Evolutionary conservation across 2,888 invertebrate genomes (phyloP), one percentile per base, ranked within the genome.

Genomic region (Himalopsyche japonica): DNA sequence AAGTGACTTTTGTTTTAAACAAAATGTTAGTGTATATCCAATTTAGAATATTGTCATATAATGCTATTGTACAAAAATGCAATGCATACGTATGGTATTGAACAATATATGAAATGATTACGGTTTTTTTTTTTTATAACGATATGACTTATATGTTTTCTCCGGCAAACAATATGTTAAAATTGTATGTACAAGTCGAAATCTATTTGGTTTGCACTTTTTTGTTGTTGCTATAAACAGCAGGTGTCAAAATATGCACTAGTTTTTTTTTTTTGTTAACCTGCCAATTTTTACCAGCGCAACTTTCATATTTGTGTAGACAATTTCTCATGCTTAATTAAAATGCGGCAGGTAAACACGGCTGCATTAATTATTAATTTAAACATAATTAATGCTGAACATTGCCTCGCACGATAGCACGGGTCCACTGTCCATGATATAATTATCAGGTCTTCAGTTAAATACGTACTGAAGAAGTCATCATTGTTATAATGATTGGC

Each of bases 291-390:
- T 49, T 80, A 24, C 80, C 24, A 24, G 32, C 24, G 12, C 80
- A 80, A 80, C 80, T 80, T 80, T 80, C 80, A 80, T 80, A 49
- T 80, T 80, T 80, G 27, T 20, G 34, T 32, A 48, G 48, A 24
- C 24, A 27, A 48, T 79, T 37, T 34, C n/a, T 57, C 57, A 57
- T 57, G 57, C 43, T 79, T 43, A 79, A 48, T 43, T 43, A 37
- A 79, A 43, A 43, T 34, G 47, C n/a, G 37, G 30, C 43, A 49
- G 32, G n/a, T n/a, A 48, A 80, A 43, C 5, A n/a, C 24, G 20
- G 30, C 57, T 80, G 12, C 57, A 80, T 80, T 24, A 80, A 80
- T 49, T 49, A 49, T 80, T 48, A 80, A 80, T 80, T 43, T 27
- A 47, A 80, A 80, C 48, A 57, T 57, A 57, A n/a, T 57, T 57